Conservation (phyloP, 2,888 invertebrate genomes). For the Scaptomyza cyrtandrae region DNA sequence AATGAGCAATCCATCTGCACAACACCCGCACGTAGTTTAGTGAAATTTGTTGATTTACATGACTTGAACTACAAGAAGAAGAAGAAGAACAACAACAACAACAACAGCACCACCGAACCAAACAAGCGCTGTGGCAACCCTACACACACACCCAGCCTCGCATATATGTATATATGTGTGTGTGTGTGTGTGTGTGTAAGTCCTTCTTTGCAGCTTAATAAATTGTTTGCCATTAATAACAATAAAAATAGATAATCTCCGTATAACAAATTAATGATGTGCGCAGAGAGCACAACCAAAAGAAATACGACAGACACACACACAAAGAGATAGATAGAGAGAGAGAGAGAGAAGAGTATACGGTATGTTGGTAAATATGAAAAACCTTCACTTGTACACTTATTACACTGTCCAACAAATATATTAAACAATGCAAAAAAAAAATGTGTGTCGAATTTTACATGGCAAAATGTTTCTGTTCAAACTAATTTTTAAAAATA, state of each 20-base stretch:
- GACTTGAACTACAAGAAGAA: constrained; percentile 46
- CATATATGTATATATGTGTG: constrained; percentile 52
- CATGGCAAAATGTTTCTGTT: too few species aligned
- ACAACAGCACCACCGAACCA: not conserved
- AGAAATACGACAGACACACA: constrained; percentile 17
- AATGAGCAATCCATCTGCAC: constrained; percentile 77
- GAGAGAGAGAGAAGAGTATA: not conserved
- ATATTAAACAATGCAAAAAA: too few species aligned
- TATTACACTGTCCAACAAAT: constrained; percentile 49
- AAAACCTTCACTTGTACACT: constrained; percentile 41
- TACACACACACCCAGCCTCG: not conserved
- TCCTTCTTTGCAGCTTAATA: constrained; percentile 75
- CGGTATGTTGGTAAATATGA: constrained; percentile 57
- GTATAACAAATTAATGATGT: constrained; percentile 83
- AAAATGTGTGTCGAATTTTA: too few species aligned
- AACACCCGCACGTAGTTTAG: constrained; percentile 79
- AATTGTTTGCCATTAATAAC: constrained; percentile 83
- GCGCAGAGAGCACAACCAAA: constrained; percentile 42
- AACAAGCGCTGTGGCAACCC: not conserved
- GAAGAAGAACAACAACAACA: too few species aligned
- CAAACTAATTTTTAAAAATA: too few species aligned
- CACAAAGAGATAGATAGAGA: not conserved
- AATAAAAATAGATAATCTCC: constrained; percentile 83
- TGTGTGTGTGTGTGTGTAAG: constrained; percentile 45
- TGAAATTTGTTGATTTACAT: constrained; percentile 77